These are phyloP conservation scores for Acanthaster planci DNA, from an alignment of 35 echinoderm and acorn worm genomes.

Conservation along the genomic window DNA sequence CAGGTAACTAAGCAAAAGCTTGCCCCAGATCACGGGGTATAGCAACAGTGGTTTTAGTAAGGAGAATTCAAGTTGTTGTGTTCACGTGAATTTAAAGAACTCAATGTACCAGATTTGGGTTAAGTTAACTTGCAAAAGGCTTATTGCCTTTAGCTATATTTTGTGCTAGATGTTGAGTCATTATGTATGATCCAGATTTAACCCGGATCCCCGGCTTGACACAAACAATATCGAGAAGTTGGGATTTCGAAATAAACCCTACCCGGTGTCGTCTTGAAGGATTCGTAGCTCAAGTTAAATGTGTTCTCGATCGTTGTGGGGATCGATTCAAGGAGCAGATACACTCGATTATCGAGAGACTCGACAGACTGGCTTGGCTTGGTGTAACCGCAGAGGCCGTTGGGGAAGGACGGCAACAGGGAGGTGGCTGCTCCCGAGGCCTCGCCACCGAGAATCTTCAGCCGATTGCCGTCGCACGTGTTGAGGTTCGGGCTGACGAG, in stretches of 20 bases:
- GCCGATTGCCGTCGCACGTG: conserved; percentile 1
- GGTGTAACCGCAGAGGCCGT: background rate
- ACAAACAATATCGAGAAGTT: too few relatives aligned
- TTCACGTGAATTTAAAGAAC: too few relatives aligned
- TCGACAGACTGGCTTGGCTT: background rate
- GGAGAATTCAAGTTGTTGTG: too few relatives aligned
- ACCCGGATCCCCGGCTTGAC: too few relatives aligned
- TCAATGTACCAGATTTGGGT: too few relatives aligned
- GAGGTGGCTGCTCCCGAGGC: background rate
- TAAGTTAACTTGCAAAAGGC: too few relatives aligned
- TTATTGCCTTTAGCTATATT: too few relatives aligned
- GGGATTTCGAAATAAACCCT: background rate
- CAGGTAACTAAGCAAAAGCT: too few relatives aligned
- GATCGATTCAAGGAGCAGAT: background rate
- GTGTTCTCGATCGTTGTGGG: background rate
- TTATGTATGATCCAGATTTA: too few relatives aligned
- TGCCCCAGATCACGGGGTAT: too few relatives aligned
- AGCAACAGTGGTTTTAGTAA: too few relatives aligned
- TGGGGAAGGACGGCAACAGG: background rate
- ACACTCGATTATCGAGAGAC: background rate
- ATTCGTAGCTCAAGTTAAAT: background rate
- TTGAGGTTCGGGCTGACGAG: background rate
- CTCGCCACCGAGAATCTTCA: background rate
- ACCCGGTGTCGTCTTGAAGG: background rate
- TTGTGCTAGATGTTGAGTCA: too few relatives aligned